phyloP scores from a whole-genome alignment of 2,113 vertebrate species.

The Perca flavescens region DNA sequence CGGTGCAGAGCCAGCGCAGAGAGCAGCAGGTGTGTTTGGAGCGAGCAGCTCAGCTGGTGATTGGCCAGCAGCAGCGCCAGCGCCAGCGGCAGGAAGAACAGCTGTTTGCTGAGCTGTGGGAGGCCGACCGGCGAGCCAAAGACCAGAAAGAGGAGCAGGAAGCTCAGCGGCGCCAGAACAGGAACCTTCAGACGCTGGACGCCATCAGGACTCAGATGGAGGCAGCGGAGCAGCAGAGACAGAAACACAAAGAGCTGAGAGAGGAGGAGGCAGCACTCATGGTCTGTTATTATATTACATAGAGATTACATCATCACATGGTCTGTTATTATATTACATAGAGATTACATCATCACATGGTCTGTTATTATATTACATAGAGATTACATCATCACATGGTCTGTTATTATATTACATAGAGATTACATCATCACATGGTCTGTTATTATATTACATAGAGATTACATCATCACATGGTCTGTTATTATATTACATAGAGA shows the following conservation, averaged over 20 bases:
- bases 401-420: neutral
- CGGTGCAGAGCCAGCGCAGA: conserved; percentile 38
- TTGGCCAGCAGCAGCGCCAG: conserved; percentile 73
- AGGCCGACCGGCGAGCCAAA: conserved; percentile 86
- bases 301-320: too few species aligned
- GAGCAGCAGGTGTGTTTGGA: conserved; percentile 81
- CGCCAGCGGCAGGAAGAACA: conserved; percentile 81
- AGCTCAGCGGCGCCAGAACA: conserved; percentile 33
- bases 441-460: neutral
- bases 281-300: conserved; percentile 62
- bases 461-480: too few species aligned
- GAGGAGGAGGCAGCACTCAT: conserved; percentile 85
- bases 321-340: neutral
- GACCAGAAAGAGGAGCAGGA: conserved; percentile 72
- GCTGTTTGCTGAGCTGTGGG: conserved; percentile 85
- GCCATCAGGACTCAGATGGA: conserved; percentile 79
- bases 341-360: too few species aligned
- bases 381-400: too few species aligned
- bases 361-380: conserved; percentile 24
- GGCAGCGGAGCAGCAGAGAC: conserved; percentile 52
- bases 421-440: too few species aligned
- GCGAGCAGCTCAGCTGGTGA: conserved; percentile 83
- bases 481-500: neutral
- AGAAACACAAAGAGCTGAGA: conserved; percentile 70
- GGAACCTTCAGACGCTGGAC: conserved; percentile 53